Evolutionary conservation across 1,140 invertebrate species (phyloP).

Genomic region (Manduca sexta): DNA sequence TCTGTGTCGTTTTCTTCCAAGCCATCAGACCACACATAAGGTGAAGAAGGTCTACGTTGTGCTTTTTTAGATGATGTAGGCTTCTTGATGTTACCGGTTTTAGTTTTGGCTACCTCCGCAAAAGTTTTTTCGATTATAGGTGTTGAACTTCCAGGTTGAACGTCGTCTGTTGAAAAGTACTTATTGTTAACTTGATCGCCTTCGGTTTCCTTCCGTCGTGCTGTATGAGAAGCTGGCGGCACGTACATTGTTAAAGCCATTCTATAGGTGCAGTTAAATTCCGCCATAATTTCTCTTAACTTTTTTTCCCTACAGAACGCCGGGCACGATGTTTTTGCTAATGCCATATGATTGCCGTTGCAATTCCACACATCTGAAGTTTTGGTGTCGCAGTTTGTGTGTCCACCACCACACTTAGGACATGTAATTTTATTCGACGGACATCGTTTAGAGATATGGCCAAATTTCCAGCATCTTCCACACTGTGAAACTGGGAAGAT

Average conservation of each 20-base stretch:
- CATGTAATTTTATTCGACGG: constrained; percentile 4
- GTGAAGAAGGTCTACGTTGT: too few relatives aligned
- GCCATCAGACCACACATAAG: too few relatives aligned
- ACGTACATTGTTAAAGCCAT: not conserved
- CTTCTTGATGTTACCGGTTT: too few relatives aligned
- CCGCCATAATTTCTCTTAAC: constrained; percentile 15
- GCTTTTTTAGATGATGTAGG: too few relatives aligned
- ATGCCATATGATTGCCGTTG: constrained; percentile 15
- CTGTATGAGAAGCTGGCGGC: not conserved
- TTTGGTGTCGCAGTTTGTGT: constrained; percentile 15
- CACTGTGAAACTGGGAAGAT: constrained; percentile 15
- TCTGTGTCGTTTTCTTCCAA: too few relatives aligned
- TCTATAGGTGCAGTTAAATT: constrained; percentile 12
- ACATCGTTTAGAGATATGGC: not conserved
- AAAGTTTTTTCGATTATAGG: too few relatives aligned
- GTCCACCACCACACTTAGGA: constrained; percentile 20
- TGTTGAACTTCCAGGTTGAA: too few relatives aligned
- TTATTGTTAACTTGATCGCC: not conserved
- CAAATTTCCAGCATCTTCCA: constrained; percentile 15
- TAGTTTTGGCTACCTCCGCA: too few relatives aligned
- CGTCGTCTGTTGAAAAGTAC: not conserved
- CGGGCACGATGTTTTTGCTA: constrained; percentile 17
- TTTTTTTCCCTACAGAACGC: constrained; percentile 20
- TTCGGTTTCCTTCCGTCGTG: not conserved
- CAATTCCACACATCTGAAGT: constrained; percentile 21